Evolutionary conservation across 2,888 invertebrate genomes (phyloP).

Genomic region (Spatulosminthurus flaviceps): DNA sequence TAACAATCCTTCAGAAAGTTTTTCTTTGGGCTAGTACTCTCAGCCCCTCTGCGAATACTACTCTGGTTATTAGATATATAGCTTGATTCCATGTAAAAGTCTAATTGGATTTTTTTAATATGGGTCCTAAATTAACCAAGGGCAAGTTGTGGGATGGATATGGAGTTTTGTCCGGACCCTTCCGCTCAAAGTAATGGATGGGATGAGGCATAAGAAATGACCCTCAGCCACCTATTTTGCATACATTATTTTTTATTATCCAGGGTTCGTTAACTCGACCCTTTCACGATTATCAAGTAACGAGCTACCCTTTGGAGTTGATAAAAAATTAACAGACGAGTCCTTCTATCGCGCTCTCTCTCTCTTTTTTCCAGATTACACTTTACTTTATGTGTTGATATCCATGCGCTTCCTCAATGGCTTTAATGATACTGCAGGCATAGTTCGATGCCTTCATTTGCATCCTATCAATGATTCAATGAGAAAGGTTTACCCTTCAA

Average conservation of each 20-base stretch:
- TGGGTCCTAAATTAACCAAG: constrained; percentile 12
- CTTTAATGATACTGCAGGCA: too few relatives aligned
- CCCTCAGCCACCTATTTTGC: constrained; percentile 28
- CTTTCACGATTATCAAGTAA: not conserved
- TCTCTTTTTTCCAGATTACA: too few relatives aligned
- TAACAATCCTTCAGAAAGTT: too few relatives aligned
- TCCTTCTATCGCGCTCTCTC: not conserved
- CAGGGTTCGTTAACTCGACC: constrained; percentile 10
- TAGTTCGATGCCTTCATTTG: too few relatives aligned
- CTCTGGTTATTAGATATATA: too few relatives aligned
- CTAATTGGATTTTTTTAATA: constrained; percentile 25
- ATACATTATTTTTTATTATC: constrained; percentile 13
- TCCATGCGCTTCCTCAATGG: not conserved
- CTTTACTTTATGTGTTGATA: not conserved
- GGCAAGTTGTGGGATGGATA: not conserved
- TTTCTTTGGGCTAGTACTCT: too few relatives aligned
- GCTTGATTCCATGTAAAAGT: too few relatives aligned
- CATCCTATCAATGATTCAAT: too few relatives aligned
- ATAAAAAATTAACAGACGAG: constrained; percentile 23
- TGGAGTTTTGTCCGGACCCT: not conserved
- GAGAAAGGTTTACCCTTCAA: too few relatives aligned
- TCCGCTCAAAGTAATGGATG: constrained; percentile 2
- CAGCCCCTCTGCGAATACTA: too few relatives aligned
- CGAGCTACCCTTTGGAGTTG: constrained; percentile 16
- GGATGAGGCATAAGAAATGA: constrained; percentile 9